Base-by-base conservation (phyloP, 2,888 invertebrate species). In the Clepsis dumicolana region DNA sequence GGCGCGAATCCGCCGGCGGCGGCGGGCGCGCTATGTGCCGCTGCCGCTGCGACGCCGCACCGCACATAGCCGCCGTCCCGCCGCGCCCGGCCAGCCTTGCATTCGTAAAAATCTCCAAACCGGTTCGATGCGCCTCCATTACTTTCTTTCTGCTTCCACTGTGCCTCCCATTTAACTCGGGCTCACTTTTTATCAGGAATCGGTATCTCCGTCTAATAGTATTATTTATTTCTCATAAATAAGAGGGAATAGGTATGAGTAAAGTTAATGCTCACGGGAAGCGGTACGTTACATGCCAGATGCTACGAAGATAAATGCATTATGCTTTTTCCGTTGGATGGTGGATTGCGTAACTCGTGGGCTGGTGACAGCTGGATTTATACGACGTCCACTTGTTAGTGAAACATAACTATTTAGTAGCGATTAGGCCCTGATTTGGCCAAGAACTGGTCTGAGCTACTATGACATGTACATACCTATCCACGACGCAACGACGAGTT, bases 151-250 rank as follows among this genome's bases (percentile, higher is more conserved):
- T 91, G 90, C 90, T 88, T 91, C 91, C 87, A 90, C 84, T 84
- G 90, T 90, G 91, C 92, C 93, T 91, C 93, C 92, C 92, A 92
- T 93, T 91, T 91, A 90, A 92, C 92, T 90, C 88, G 91, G 89
- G 89, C 90, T 91, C 91, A 91, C 91, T 93, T 93, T 93, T 93
- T 93, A 93, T 93, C 93, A 88, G 90, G 87, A 92, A 92, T 93
- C 91, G 91, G 92, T 92, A 93, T 93, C 93, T 93, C 91, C 83
- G 88, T 91, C 92, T 93, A 93, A 91, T 93, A 93, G 91, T 93
- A 93, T 93, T 93, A 93, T 93, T 93, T 93, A 93, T 93, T 91
- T 91, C 91, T 92, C 92, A 92, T 93, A 92, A 93, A 93, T 92
- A 93, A 92, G 85, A 86, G 85, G 86, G 89, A 89, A 90, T 90